Evolutionary conservation across 1,140 invertebrate species (phyloP), one percentile per base, ranked within the genome.

Genomic region (Euura saliciscinereae): DNA sequence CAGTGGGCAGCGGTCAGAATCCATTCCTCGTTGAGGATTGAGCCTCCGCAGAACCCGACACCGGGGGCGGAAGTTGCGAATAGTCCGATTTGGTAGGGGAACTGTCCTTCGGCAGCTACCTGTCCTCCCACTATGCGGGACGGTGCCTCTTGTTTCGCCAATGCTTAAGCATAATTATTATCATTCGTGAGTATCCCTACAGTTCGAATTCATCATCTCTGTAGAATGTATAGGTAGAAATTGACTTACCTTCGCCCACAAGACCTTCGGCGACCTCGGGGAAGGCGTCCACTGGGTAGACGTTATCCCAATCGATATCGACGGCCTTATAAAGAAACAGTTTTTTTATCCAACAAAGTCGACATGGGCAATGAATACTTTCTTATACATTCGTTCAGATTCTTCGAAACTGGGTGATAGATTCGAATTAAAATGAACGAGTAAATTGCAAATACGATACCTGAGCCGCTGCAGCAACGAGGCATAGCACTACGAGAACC

Each of bases 1-100:
- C 92, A 93, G 74, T 93, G 92, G 8, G 90, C 91, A 5, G 92
- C 91, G 5, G 90, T 90, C n/a, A 93, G 71, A 7, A 91, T 80
- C 87, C 88, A 91, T 13, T 86, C 74, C 43, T 83, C 73, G 69
- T 84, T 85, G 64, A 92, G 86, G 69, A 93, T 73, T 65, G 89
- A 89, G 10, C 90, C 92, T 2, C 91, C 91, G 78, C 92, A 93
- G 73, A 82, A 85, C 70, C 71, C 78, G 6, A 85, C 79, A 2
- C 75, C 75, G 0, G 13, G 1, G 0, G 78, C 6, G 71, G 79
- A 82, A n/a, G 87, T 79, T 74, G 88, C 68, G 0, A 84, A 80
- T 42, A 90, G 80, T 1, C 84, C 83, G n/a, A 82, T 88, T 77
- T 90, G 88, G 74, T 88, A 88, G n/a, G 89, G 89, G 74, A 89